Base-by-base conservation (phyloP, 2,888 invertebrate species). In the Apodemia zela region DNA sequence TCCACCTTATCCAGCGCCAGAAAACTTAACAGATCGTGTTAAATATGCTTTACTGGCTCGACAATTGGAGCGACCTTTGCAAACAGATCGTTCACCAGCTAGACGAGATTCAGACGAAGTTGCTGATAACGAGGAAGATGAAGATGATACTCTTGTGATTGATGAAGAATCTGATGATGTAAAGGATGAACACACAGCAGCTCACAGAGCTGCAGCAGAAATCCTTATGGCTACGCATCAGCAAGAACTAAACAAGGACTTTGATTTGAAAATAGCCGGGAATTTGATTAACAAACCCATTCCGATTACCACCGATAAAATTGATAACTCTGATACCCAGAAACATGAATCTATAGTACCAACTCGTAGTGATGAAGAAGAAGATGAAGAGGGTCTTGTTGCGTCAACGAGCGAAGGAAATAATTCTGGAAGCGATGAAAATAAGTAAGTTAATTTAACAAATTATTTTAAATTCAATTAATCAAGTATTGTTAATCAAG, bases 391-490 rank as follows among this genome's bases (percentile, higher is more conserved):
- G 17, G 92, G 96, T 0, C 94, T 97, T 0, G 97, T 96, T 3
- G 94, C 95, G 57, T 96, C 96, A 7, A 96, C 96, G 15, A 96
- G 96, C 72, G 97, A 97, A 81, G 96, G 95, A 73, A 96, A 96
- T 75, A 95, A 95, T 73, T 96, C 96, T 15, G 97, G 96, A 68
- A 96, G 96, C 68, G 97, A 97, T 81, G 97, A 97, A 79, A 95
- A 95, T 80, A 93, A 93, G 94, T 94, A 83, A 90, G 93, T 68
- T 4, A 42, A 38, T 3, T 15, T 33, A 15, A 38, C 38, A 3
- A 15, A 15, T 42, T 4, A 42, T 42, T 42, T 15, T 4, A 42
- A 15, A 42, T 42, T 15, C 15, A 15, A 42, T 15, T 5, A 42
- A 42, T 3, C 8, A 33, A 0, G n/a, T n/a, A n/a, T n/a, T n/a